Base-by-base conservation (phyloP, 2,888 invertebrate genomes). In the Amphipyra tragopoginis region DNA sequence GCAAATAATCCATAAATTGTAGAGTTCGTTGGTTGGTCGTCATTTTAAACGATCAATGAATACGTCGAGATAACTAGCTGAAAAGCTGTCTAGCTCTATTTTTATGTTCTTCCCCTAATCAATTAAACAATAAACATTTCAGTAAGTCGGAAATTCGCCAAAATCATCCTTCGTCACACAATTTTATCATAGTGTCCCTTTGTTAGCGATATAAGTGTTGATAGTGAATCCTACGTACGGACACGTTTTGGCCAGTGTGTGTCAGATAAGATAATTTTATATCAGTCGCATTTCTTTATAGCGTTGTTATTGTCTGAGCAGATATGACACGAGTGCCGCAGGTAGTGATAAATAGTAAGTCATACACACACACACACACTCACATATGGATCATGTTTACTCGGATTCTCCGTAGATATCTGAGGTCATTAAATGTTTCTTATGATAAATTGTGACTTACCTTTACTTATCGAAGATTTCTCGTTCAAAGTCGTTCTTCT, bases 251-350 rank as follows among this genome's bases (percentile, higher is more conserved):
- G 69, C 60, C 57, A 69, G 58, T 53, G 50, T 51, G 61, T 44
- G 49, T 14, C 48, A 52, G 78, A 67, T 79, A 75, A 78, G 77
- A 74, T 78, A 65, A 45, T 47, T n/a, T n/a, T 50, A 58, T 71
- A 69, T 69, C 74, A 64, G 60, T 66, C 72, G 55, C 54, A 62
- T 72, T 79, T 79, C 69, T 77, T 69, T 79, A 72, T 59, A 64
- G 50, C 57, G 50, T 48, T 71, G 59, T 71, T 77, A 69, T 79
- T 79, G 77, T 77, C 66, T 74, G 36, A 15, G 34, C 9, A 52
- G 74, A 71, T 76, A 79, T 44, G 63, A 54, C 49, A 63, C 51
- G 65, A 65, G 74, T 39, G 38, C 45, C 54, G 10, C 47, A 60
- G 52, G 44, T 64, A 57, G 40, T 58, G 68, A 62, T 73, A 67